phyloP scores from a whole-genome alignment of 2,888 invertebrate species.

The Hemithea aestivaria region DNA sequence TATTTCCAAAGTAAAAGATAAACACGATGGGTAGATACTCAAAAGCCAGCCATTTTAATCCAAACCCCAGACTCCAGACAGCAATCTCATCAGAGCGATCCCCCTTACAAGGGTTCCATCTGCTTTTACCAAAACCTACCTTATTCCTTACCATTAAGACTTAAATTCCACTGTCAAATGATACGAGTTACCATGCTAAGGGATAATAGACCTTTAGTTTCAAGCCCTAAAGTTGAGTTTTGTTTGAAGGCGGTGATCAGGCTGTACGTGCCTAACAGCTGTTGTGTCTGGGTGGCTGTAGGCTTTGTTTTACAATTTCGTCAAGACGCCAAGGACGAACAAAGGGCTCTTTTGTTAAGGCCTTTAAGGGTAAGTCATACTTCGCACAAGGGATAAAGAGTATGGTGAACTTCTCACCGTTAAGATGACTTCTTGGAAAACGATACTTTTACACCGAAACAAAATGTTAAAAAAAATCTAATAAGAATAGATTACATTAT shows the following conservation, averaged over 20 bases:
- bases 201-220: conserved; percentile 9
- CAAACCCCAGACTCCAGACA: conserved; percentile 43
- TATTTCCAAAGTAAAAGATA: not conserved
- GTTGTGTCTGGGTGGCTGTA: conserved; percentile 49
- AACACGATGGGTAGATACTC: too few relatives aligned
- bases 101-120: conserved; percentile 29
- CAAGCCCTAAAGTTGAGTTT: conserved; percentile 5
- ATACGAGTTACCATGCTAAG: not conserved
- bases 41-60: conserved; percentile 39
- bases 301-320: conserved; percentile 55
- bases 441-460: too few relatives aligned
- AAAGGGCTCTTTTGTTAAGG: conserved; percentile 31
- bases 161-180: conserved; percentile 5
- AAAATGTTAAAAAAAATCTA: conserved; percentile 1
- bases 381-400: not conserved
- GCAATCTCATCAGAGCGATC: conserved; percentile 37
- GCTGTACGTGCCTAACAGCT: conserved; percentile 62
- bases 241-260: conserved; percentile 2
- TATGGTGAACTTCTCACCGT: too few relatives aligned
- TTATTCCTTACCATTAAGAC: not conserved
- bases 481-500: too few relatives aligned
- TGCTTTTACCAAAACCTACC: conserved; percentile 7
- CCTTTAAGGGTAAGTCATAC: conserved; percentile 5
- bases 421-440: too few relatives aligned
- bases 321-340: conserved; percentile 42